phyloP scores from a whole-genome alignment of 2,888 invertebrate species.

The Thysanoteuthis rhombus region DNA sequence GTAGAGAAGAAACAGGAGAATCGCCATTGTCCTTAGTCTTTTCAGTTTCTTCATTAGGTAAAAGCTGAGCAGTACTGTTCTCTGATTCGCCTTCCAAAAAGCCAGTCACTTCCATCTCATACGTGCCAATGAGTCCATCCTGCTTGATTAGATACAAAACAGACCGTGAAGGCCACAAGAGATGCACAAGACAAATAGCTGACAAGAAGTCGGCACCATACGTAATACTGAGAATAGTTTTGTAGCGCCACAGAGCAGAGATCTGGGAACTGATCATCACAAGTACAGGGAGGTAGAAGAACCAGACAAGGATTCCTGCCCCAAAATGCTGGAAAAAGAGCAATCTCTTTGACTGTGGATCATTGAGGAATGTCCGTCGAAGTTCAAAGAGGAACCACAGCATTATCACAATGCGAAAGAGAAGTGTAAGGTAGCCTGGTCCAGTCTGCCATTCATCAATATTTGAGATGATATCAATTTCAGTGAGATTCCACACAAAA shows the following conservation, averaged over 20 bases:
- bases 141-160: slow-evolving; percentile 81
- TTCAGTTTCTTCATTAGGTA: not conserved
- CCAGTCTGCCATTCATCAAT: slow-evolving; percentile 97
- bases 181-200: slow-evolving; percentile 92
- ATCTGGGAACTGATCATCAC: slow-evolving; percentile 92
- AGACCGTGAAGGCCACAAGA: slow-evolving; percentile 93
- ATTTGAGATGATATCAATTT: slow-evolving; percentile 94
- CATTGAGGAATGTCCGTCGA: slow-evolving; percentile 80
- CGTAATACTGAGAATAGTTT: slow-evolving; percentile 90
- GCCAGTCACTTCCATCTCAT: slow-evolving; percentile 59
- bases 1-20: not conserved
- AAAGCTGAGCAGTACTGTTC: not conserved
- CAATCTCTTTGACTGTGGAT: slow-evolving; percentile 83
- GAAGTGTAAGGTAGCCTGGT: slow-evolving; percentile 94
- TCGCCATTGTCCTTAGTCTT: not conserved
- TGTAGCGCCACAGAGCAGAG: slow-evolving; percentile 93
- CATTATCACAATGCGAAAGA: slow-evolving; percentile 86
- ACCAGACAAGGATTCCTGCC: slow-evolving; percentile 97
- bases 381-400: slow-evolving; percentile 84
- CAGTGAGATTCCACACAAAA: slow-evolving; percentile 95
- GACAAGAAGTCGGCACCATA: slow-evolving; percentile 95
- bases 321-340: slow-evolving; percentile 96
- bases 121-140: slow-evolving; percentile 49
- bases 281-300: slow-evolving; percentile 93
- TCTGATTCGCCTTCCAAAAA: not conserved